phyloP scores from a whole-genome alignment of 2,888 invertebrate species.

The Hydroisotoma schaefferi region DNA sequence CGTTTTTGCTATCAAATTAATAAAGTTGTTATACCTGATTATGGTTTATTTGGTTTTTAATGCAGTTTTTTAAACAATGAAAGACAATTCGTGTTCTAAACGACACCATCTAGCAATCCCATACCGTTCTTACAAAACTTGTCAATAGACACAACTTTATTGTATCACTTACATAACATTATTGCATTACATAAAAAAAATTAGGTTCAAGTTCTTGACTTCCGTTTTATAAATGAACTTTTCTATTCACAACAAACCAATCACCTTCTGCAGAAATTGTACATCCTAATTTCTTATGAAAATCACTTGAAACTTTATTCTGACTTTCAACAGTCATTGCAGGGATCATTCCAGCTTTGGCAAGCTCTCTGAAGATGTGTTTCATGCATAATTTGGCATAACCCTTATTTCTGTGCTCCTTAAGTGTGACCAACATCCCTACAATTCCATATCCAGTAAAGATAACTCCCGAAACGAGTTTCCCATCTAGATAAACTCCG shows the following conservation, averaged over 20 bases:
- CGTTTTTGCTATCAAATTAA: too few species aligned
- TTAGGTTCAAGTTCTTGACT: not conserved
- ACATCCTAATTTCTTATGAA: conserved; percentile 22
- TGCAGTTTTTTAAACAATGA: too few species aligned
- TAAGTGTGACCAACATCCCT: conserved; percentile 15
- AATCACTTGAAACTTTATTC: conserved; percentile 16
- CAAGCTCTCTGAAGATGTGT: conserved; percentile 18
- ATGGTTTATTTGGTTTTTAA: too few species aligned
- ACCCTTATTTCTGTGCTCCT: conserved; percentile 17
- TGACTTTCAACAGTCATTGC: conserved; percentile 14
- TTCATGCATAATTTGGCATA: conserved; percentile 22
- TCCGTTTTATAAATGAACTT: not conserved
- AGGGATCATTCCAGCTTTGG: conserved; percentile 22
- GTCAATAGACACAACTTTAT: too few species aligned
- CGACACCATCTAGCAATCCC: too few species aligned
- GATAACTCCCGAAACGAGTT: conserved; percentile 18
- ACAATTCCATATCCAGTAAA: conserved; percentile 15
- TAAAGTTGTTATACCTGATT: too few species aligned
- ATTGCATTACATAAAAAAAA: too few species aligned
- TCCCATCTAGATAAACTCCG: conserved; percentile 19
- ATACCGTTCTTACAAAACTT: too few species aligned
- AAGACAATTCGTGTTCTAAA: too few species aligned
- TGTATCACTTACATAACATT: too few species aligned
- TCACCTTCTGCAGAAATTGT: conserved; percentile 14
- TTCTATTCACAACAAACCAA: conserved; percentile 8